Percentiles rank a stretch among this genome's conserved stretches.
Evolutionary conservation across 2,797 vertebrate species (phyloP).

Genomic region (Synaphobranchus kaupii): DNA sequence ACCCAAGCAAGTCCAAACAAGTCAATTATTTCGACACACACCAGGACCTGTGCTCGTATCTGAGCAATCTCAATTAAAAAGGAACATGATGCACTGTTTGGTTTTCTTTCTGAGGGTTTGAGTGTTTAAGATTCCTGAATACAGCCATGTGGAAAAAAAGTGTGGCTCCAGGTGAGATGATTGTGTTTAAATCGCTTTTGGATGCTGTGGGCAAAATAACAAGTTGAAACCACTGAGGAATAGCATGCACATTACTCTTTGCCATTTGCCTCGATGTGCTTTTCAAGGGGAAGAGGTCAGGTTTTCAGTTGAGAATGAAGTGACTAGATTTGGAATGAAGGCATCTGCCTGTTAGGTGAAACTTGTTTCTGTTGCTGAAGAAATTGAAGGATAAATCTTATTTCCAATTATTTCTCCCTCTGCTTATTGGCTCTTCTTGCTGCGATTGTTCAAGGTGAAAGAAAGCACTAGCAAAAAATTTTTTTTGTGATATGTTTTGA

Average conservation of each 20-base stretch:
- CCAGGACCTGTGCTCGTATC: not conserved
- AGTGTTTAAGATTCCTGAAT: conserved; percentile 16
- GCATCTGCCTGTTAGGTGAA: not conserved
- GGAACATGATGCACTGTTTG: conserved; percentile 8
- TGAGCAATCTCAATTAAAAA: conserved; percentile 19
- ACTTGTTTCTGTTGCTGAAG: not conserved
- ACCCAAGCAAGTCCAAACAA: not conserved
- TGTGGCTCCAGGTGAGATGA: conserved; percentile 8
- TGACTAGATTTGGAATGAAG: not conserved
- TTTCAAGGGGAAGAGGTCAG: conserved; percentile 11
- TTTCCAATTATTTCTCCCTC: conserved; percentile 4
- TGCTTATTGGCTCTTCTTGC: conserved; percentile 33
- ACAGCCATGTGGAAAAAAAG: not conserved
- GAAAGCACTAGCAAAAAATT: conserved; percentile 40
- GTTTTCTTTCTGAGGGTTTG: conserved; percentile 1
- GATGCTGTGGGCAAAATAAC: not conserved
- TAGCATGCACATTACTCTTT: not conserved
- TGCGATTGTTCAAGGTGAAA: conserved; percentile 46
- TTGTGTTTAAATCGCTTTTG: not conserved
- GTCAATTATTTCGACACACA: conserved; percentile 4
- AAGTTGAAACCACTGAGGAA: not conserved
- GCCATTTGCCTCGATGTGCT: not conserved
- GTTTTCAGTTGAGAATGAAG: conserved; percentile 1
- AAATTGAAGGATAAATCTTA: not conserved
- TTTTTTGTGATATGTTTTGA: conserved; percentile 35